Conservation (phyloP, 1,140 invertebrate species). For the Drosophila punjabiensis region DNA sequence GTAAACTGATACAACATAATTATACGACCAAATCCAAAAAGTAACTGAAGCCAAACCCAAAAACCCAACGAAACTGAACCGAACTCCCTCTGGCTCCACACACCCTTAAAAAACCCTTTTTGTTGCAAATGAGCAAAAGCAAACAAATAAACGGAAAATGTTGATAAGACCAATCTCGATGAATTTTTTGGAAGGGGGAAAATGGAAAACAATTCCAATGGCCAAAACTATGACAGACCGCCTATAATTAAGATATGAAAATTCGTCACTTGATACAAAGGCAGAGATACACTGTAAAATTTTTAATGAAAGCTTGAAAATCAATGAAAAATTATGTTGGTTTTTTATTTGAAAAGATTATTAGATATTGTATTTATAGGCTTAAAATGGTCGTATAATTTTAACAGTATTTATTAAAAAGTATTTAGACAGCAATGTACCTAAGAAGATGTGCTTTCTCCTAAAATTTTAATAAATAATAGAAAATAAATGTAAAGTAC, state of each 20-base stretch:
- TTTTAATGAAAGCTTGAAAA: neutral
- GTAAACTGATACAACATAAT: conserved; percentile 81
- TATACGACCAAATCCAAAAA: conserved; percentile 37
- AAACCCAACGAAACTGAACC: conserved; percentile 31
- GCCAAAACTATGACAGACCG: conserved; percentile 13
- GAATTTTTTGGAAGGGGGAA: neutral
- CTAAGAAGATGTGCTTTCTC: no score
- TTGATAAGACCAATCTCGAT: conserved; percentile 35
- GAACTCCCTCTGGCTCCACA: neutral
- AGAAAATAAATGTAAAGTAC: neutral
- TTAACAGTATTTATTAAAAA: neutral
- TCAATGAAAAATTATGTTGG: no score
- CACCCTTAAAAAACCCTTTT: conserved; percentile 35
- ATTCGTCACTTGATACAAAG: neutral
- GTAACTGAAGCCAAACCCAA: conserved; percentile 49
- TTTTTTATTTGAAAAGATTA: no score
- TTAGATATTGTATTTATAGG: neutral
- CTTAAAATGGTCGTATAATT: neutral
- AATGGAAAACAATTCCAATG: conserved; percentile 14
- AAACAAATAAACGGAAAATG: conserved; percentile 54
- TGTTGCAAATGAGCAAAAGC: conserved; percentile 60
- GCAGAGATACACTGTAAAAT: neutral
- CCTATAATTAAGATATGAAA: conserved; percentile 22
- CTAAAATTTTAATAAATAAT: no score
- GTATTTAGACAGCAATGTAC: neutral